phyloP scores from a whole-genome alignment of 2,888 invertebrate genomes.

The Dusona sp. region DNA sequence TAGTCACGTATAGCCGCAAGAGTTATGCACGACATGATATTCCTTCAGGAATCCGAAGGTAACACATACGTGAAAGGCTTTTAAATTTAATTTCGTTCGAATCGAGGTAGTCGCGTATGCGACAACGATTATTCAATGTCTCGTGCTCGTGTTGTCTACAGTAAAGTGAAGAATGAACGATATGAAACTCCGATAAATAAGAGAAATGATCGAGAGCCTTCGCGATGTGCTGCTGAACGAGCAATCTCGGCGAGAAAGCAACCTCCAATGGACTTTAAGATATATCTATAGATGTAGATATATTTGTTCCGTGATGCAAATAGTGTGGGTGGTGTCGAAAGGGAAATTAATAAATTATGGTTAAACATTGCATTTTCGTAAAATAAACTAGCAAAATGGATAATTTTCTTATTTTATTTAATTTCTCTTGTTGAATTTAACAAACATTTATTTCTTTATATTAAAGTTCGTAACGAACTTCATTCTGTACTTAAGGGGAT shows the following conservation, averaged over 20 bases:
- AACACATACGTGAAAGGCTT: conserved; percentile 56
- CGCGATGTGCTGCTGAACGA: conserved; percentile 28
- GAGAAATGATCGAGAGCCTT: conserved; percentile 17
- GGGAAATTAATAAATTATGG: neutral
- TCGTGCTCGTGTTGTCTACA: conserved; percentile 15
- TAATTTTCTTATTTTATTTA: neutral
- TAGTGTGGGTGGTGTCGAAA: neutral
- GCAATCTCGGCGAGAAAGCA: neutral
- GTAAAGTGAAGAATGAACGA: conserved; percentile 23
- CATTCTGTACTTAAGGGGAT: no score
- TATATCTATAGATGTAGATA: neutral
- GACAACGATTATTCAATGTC: conserved; percentile 56
- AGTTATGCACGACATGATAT: conserved; percentile 45
- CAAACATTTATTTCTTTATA: no score
- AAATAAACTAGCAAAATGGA: neutral
- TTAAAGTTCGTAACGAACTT: no score
- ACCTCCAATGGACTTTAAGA: neutral
- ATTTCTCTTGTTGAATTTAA: neutral
- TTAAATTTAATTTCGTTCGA: conserved; percentile 55
- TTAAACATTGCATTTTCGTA: neutral
- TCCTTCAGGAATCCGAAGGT: conserved; percentile 53
- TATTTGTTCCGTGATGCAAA: neutral
- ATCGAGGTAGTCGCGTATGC: conserved; percentile 25
- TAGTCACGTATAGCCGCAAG: conserved; percentile 12
- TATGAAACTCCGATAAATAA: conserved; percentile 19